These are phyloP conservation scores for Gastrophryne carolinensis DNA, from an alignment of 2,797 vertebrate genomes.

Conservation along the genomic window DNA sequence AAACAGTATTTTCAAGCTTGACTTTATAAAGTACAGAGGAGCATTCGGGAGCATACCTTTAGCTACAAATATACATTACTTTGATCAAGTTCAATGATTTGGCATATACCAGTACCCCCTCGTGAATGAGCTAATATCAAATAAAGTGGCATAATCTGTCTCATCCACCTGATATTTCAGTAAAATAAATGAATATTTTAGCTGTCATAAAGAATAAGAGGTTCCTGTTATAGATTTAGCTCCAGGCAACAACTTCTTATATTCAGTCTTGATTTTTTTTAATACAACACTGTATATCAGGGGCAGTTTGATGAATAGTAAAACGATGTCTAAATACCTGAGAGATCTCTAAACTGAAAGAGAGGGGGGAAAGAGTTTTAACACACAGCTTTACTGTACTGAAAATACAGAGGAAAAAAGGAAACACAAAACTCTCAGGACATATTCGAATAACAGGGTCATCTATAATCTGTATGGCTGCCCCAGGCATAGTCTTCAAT, in stretches of 20 bases:
- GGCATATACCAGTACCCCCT: not conserved
- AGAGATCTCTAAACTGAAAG: not conserved
- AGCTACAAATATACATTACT: not conserved
- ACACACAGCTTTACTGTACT: not conserved
- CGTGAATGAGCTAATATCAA: not conserved
- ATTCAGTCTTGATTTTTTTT: not conserved
- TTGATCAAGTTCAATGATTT: not conserved
- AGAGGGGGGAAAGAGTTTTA: not conserved
- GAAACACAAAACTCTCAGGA: slow-evolving; percentile 13
- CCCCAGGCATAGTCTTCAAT: slow-evolving; percentile 10
- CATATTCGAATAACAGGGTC: slow-evolving; percentile 24
- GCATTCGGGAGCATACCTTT: not conserved
- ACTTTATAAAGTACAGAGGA: not conserved
- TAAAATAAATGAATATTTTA: not conserved
- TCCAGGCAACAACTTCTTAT: not conserved
- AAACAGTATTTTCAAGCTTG: not conserved
- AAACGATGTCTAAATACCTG: not conserved
- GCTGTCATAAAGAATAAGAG: not conserved
- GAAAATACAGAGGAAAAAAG: not conserved
- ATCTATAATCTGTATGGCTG: slow-evolving; percentile 29
- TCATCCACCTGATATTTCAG: not conserved
- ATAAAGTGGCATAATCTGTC: not conserved
- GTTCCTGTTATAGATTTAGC: not conserved
- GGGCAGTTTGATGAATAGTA: not conserved
- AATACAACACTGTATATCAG: not conserved